Evolutionary conservation across 1,140 invertebrate species (phyloP).

Genomic region (Anastatus disparis): DNA sequence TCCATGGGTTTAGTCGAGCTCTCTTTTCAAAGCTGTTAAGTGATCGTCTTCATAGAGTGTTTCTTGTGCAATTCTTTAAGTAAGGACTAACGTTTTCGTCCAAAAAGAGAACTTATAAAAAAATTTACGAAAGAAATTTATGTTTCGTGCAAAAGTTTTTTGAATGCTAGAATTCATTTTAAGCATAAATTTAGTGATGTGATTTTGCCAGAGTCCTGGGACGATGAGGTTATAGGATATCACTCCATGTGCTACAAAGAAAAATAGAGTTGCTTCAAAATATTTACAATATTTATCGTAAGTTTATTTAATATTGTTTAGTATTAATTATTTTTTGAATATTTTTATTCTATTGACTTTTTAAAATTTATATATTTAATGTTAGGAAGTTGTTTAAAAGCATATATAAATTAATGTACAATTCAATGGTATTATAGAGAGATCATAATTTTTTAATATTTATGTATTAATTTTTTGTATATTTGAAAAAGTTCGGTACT

Average conservation of each 20-base stretch:
- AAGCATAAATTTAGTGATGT: conserved; percentile 25
- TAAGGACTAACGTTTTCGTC: conserved; percentile 6
- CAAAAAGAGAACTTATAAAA: conserved; percentile 20
- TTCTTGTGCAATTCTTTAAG: conserved; percentile 12
- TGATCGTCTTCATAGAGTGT: conserved; percentile 16
- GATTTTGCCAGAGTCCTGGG: conserved; percentile 20
- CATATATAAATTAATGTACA: background rate
- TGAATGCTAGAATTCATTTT: conserved; percentile 17
- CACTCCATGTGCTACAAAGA: conserved; percentile 31
- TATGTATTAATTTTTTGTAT: too few species aligned
- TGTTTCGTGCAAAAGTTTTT: conserved; percentile 17
- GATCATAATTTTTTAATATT: too few species aligned
- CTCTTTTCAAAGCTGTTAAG: background rate
- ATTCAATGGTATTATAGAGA: background rate
- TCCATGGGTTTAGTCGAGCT: background rate
- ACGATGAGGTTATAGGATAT: conserved; percentile 28
- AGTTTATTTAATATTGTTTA: conserved; percentile 23
- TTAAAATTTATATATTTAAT: background rate
- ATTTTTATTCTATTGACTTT: too few species aligned
- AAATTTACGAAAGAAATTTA: conserved; percentile 28
- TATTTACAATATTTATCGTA: conserved; percentile 31
- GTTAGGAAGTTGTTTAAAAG: background rate
- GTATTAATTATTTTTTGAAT: background rate
- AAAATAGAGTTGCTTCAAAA: conserved; percentile 22
- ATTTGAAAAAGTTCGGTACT: too few species aligned